phyloP scores from a whole-genome alignment of 2,888 invertebrate genomes.

The Apeira syringaria region DNA sequence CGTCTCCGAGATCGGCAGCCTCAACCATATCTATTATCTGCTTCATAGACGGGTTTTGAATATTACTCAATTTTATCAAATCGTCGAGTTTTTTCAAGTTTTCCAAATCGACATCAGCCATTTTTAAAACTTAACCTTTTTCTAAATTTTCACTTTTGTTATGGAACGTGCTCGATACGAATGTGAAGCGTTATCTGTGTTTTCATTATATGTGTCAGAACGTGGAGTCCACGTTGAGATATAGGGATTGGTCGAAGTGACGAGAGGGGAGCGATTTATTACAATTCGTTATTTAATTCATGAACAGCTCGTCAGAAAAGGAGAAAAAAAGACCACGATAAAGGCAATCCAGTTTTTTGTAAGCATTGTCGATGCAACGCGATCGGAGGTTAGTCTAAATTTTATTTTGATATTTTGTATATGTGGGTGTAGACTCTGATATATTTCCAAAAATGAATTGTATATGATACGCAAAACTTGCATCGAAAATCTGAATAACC shows the following conservation, averaged over 20 bases:
- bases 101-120: slow-evolving; percentile 45
- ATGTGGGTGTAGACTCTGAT: too few relatives aligned
- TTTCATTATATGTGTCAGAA: slow-evolving; percentile 24
- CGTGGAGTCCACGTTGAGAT: slow-evolving; percentile 50
- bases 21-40: slow-evolving; percentile 84
- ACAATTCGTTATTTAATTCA: too few relatives aligned
- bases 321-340: too few relatives aligned
- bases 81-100: slow-evolving; percentile 48
- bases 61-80: slow-evolving; percentile 59
- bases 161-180: not conserved
- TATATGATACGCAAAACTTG: too few relatives aligned
- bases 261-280: slow-evolving; percentile 20
- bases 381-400: too few relatives aligned
- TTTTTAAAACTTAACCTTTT: slow-evolving; percentile 16
- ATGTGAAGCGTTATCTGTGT: slow-evolving; percentile 9
- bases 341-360: too few relatives aligned
- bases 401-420: too few relatives aligned
- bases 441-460: too few relatives aligned
- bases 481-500: too few relatives aligned
- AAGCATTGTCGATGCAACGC: too few relatives aligned
- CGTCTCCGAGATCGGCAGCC: slow-evolving; percentile 83
- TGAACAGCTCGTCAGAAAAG: too few relatives aligned
- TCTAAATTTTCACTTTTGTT: not conserved
- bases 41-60: slow-evolving; percentile 72
- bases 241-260: slow-evolving; percentile 27